phyloP scores from a whole-genome alignment of 2,888 invertebrate genomes.

The Anarsia innoxiella region DNA sequence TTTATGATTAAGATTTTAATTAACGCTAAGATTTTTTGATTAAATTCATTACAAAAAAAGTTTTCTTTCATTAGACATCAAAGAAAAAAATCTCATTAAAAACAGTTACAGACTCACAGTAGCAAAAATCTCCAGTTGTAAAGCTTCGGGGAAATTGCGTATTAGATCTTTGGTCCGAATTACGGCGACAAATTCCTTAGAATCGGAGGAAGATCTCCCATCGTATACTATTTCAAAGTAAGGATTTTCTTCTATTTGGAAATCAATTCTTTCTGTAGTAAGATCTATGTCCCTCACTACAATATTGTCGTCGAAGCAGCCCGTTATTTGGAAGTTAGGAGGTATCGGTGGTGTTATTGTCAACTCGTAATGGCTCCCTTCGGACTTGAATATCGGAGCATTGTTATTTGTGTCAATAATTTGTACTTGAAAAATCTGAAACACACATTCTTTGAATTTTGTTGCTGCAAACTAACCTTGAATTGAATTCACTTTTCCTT shows the following conservation, averaged over 20 bases:
- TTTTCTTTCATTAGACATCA: too few species aligned
- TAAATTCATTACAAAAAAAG: too few species aligned
- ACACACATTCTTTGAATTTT: too few species aligned
- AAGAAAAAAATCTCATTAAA: too few species aligned
- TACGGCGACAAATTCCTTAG: conserved; percentile 50
- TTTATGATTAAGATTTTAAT: too few species aligned
- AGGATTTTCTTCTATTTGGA: conserved; percentile 45
- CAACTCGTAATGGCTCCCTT: conserved; percentile 36
- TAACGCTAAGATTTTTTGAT: too few species aligned
- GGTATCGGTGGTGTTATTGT: conserved; percentile 64
- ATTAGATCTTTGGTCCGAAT: conserved; percentile 48
- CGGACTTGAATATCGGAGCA: conserved; percentile 48
- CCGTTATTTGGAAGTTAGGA: conserved; percentile 53
- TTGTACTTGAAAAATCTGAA: neutral
- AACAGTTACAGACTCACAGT: conserved; percentile 43
- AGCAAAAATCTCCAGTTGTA: conserved; percentile 46
- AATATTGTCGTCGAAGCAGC: conserved; percentile 53
- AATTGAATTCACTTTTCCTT: too few species aligned
- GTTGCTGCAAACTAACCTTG: too few species aligned
- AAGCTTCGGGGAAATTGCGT: conserved; percentile 43
- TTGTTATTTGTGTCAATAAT: conserved; percentile 70
- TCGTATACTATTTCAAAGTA: conserved; percentile 52
- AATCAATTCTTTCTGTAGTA: conserved; percentile 55
- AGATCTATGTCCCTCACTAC: conserved; percentile 69
- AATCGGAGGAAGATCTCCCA: conserved; percentile 22